These are phyloP conservation scores for Scelioninae gen. 2 DNA, from an alignment of 2,888 invertebrate genomes.

Conservation along the genomic window DNA sequence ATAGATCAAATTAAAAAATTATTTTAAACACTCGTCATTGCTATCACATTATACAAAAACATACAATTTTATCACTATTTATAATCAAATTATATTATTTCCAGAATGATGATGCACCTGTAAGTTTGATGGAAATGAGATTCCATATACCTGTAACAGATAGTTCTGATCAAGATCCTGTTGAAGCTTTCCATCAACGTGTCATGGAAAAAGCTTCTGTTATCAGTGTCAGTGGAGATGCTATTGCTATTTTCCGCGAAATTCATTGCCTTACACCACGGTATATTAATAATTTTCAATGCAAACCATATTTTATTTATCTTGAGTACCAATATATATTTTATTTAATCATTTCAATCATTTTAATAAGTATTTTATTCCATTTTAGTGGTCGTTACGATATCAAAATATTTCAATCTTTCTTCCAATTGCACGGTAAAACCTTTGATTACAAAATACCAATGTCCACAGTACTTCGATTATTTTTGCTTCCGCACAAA, in stretches of 20 bases:
- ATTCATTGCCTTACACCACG: slow-evolving; percentile 98
- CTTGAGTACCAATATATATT: no score
- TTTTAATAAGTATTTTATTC: neutral
- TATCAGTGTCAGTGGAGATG: slow-evolving; percentile 97
- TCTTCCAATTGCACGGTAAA: slow-evolving; percentile 96
- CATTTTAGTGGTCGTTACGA: slow-evolving; percentile 94
- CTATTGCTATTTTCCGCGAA: slow-evolving; percentile 97
- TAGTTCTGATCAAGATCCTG: slow-evolving; percentile 91
- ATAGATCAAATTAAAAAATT: no score
- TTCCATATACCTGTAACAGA: slow-evolving; percentile 97
- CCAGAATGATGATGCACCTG: slow-evolving; percentile 97
- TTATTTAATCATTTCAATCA: neutral
- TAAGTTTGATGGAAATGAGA: slow-evolving; percentile 97
- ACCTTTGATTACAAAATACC: slow-evolving; percentile 99
- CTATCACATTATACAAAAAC: no score
- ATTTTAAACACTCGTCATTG: no score
- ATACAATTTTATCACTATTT: no score
- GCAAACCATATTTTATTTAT: no score
- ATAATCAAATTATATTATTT: no score
- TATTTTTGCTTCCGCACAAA: slow-evolving; percentile 97
- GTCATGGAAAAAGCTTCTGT: slow-evolving; percentile 98
- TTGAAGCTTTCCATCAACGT: slow-evolving; percentile 97
- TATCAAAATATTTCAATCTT: slow-evolving; percentile 94
- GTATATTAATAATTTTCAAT: no score
- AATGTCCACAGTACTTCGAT: slow-evolving; percentile 94